Conservation (phyloP, 2,113 vertebrate species). For the Psophia crepitans region DNA sequence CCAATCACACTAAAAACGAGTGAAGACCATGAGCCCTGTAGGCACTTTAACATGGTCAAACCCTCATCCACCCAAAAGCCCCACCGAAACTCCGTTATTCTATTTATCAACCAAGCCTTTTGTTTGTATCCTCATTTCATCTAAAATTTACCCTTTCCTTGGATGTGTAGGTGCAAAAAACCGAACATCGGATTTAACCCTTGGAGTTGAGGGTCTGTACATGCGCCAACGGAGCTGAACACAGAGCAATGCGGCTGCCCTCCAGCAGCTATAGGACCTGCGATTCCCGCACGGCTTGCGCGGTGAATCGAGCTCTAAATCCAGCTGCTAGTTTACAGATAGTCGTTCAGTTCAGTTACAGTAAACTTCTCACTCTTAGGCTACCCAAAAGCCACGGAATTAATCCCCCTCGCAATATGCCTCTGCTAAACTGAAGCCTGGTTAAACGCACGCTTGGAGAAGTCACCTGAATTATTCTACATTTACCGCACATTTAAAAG, state of each 20-base stretch:
- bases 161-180: background rate
- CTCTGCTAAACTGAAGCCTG: background rate
- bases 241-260: background rate
- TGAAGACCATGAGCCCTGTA: background rate
- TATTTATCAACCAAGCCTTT: background rate
- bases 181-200: background rate
- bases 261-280: background rate
- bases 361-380: background rate
- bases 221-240: background rate
- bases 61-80: background rate
- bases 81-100: background rate
- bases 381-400: slow-evolving; percentile 8
- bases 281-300: background rate
- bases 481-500: background rate
- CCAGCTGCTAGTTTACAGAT: background rate
- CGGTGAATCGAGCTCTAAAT: background rate
- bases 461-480: background rate
- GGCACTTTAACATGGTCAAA: background rate
- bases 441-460: background rate
- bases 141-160: background rate
- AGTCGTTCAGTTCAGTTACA: background rate
- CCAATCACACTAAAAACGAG: background rate
- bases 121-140: background rate
- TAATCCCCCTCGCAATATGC: background rate
- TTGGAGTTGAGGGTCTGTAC: background rate